phyloP scores from a whole-genome alignment of 1,140 invertebrate genomes.

The Subanguina moxae region DNA sequence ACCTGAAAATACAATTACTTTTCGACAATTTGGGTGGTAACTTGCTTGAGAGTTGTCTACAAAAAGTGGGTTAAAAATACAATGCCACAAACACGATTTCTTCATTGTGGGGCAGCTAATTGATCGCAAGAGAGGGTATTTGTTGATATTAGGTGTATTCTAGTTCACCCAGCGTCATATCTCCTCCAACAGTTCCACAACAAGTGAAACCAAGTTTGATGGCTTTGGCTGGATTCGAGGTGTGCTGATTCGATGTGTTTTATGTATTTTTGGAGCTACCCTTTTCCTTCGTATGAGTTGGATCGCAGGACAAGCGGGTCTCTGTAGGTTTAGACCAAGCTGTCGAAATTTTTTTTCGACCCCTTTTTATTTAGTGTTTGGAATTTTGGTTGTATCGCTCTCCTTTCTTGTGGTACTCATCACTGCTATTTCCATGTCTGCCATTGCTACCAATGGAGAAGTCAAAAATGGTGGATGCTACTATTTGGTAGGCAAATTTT shows the following conservation, averaged over 20 bases:
- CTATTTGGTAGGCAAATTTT: conserved; percentile 33
- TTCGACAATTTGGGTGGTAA: too few species aligned
- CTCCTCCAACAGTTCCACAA: too few species aligned
- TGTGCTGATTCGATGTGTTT: conserved; percentile 67
- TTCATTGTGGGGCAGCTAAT: neutral
- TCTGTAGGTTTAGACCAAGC: conserved; percentile 62
- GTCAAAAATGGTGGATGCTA: conserved; percentile 63
- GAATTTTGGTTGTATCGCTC: conserved; percentile 30
- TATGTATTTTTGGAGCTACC: conserved; percentile 70
- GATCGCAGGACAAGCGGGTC: conserved; percentile 68
- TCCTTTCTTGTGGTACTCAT: conserved; percentile 61
- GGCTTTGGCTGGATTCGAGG: conserved; percentile 53
- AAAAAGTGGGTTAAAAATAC: too few species aligned
- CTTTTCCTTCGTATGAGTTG: conserved; percentile 66
- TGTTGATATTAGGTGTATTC: neutral
- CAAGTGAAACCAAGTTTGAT: conserved; percentile 1
- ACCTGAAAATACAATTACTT: too few species aligned
- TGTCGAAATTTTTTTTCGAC: conserved; percentile 4
- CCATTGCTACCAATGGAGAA: conserved; percentile 65
- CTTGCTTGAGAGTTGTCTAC: too few species aligned
- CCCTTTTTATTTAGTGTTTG: conserved; percentile 26
- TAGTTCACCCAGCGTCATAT: neutral
- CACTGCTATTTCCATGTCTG: conserved; percentile 65
- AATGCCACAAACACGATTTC: too few species aligned
- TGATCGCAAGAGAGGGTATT: neutral